These are phyloP conservation scores for Camponotus pennsylvanicus DNA, from an alignment of 1,140 invertebrate species.

Conservation along the genomic window DNA sequence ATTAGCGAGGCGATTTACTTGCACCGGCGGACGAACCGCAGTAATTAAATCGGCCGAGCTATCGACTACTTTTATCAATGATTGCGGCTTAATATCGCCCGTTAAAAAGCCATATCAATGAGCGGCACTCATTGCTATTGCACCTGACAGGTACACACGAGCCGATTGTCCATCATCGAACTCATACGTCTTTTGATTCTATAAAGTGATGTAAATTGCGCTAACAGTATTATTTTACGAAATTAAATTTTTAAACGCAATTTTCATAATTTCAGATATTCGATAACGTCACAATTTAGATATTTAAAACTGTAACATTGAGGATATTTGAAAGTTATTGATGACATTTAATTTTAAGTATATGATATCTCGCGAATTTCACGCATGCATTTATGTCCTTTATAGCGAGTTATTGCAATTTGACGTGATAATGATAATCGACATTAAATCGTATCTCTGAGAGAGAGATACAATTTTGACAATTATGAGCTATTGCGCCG, in stretches of 20 bases:
- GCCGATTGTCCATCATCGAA: background rate
- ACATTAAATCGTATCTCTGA: background rate
- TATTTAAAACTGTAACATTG: background rate
- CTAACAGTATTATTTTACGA: background rate
- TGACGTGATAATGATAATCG: slow-evolving; percentile 3
- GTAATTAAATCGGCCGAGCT: slow-evolving; percentile 70
- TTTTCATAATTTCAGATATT: background rate
- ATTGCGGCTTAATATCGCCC: slow-evolving; percentile 73
- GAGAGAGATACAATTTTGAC: slow-evolving; percentile 12
- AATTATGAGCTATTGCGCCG: background rate
- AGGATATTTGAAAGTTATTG: background rate
- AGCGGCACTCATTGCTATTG: slow-evolving; percentile 5
- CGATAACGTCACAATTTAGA: background rate
- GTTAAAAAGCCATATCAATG: slow-evolving; percentile 51
- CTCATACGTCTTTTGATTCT: background rate
- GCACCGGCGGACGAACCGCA: slow-evolving; percentile 34
- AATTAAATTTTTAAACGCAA: background rate
- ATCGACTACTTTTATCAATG: slow-evolving; percentile 71
- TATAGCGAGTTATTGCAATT: background rate
- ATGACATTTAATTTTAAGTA: background rate
- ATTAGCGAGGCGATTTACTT: slow-evolving; percentile 73
- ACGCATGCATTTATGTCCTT: background rate
- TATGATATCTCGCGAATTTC: background rate
- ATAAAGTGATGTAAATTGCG: background rate
- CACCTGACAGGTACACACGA: slow-evolving; percentile 19